Conservation (phyloP, 2,797 vertebrate species). For the Clarias laeviceps region DNA sequence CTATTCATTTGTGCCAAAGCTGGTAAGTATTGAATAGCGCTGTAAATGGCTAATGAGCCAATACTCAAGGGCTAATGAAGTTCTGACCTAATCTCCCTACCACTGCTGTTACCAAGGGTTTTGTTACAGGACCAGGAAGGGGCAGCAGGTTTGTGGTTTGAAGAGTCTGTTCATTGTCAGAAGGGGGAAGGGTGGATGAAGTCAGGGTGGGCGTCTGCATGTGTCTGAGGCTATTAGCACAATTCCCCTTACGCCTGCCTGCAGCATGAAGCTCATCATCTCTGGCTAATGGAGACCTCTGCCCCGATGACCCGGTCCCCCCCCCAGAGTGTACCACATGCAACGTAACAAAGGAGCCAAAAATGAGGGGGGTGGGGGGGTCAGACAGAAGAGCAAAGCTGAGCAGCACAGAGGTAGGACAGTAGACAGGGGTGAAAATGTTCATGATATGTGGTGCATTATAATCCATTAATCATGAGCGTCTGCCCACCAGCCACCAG, state of each 20-base stretch:
- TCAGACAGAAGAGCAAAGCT: slow-evolving; percentile 30
- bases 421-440: slow-evolving; percentile 28
- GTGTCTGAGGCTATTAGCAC: slow-evolving; percentile 41
- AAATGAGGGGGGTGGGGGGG: slow-evolving; percentile 14
- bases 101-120: slow-evolving; percentile 21
- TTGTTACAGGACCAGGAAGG: slow-evolving; percentile 15
- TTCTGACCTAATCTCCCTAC: slow-evolving; percentile 38
- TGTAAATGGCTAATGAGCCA: slow-evolving; percentile 27
- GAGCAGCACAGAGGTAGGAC: slow-evolving; percentile 13
- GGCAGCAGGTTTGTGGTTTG: slow-evolving; percentile 23
- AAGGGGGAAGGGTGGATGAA: slow-evolving; percentile 20
- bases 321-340: slow-evolving; percentile 38
- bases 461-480: slow-evolving; percentile 53
- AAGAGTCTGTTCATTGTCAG: slow-evolving; percentile 17
- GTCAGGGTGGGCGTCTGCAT: slow-evolving; percentile 41
- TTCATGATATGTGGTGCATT: slow-evolving; percentile 42
- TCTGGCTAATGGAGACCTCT: slow-evolving; percentile 73
- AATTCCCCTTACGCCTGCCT: slow-evolving; percentile 57
- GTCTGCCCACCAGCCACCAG: slow-evolving; percentile 52
- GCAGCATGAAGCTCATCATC: slow-evolving; percentile 47
- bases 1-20: slow-evolving; percentile 32
- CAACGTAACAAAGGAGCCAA: slow-evolving; percentile 23
- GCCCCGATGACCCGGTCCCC: slow-evolving; percentile 55
- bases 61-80: slow-evolving; percentile 29
- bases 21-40: slow-evolving; percentile 3